These are phyloP conservation scores for Hetaerina titia DNA, from an alignment of 2,888 invertebrate species.

Conservation along the genomic window DNA sequence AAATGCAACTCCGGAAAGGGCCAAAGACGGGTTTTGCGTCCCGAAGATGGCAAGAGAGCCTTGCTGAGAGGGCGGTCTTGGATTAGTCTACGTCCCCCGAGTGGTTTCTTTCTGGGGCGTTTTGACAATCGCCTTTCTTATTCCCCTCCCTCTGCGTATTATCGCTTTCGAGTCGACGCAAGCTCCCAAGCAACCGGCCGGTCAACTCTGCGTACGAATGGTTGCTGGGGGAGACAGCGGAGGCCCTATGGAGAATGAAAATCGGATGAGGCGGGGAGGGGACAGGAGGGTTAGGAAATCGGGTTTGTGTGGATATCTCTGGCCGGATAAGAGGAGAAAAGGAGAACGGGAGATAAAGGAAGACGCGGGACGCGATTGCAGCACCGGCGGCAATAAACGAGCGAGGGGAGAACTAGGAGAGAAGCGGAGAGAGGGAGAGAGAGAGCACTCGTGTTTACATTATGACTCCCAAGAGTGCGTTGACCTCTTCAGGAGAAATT, in stretches of 20 bases:
- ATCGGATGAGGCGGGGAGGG: not conserved
- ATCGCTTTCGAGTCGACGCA: not conserved
- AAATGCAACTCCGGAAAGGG: not conserved
- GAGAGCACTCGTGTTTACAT: conserved; percentile 10
- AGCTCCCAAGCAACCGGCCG: not conserved
- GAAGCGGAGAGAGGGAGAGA: not conserved
- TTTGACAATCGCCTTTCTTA: not conserved
- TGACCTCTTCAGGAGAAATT: not conserved
- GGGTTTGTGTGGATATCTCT: not conserved
- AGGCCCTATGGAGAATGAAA: not conserved
- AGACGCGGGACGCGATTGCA: not conserved
- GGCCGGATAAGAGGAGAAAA: not conserved
- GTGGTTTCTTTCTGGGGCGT: not conserved
- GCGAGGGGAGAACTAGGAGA: no score
- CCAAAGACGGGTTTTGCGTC: not conserved
- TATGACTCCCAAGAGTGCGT: not conserved
- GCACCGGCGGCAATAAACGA: not conserved
- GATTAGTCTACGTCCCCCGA: not conserved
- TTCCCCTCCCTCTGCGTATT: not conserved
- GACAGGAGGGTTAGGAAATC: not conserved
- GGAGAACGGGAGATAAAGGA: conserved; percentile 4
- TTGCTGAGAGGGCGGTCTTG: not conserved
- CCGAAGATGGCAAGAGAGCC: not conserved
- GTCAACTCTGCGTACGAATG: not conserved
- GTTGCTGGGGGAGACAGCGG: not conserved